Evolutionary conservation across 2,113 vertebrate genomes (phyloP).

Genomic region (Osmerus mordax): DNA sequence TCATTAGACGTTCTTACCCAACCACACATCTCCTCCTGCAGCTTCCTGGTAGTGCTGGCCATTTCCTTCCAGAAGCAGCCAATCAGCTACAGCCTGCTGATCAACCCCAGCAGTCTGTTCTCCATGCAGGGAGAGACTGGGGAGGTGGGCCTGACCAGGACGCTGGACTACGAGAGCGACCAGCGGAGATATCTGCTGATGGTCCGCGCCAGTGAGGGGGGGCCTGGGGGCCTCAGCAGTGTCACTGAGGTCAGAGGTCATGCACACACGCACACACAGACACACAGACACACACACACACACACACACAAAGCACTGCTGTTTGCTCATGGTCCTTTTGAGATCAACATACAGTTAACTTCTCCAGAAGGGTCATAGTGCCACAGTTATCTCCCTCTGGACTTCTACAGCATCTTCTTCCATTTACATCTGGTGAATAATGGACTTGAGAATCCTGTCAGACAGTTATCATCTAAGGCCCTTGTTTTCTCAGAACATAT

Average conservation of each 20-base stretch:
- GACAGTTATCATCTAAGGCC: slow-evolving; percentile 43
- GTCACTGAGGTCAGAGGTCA: slow-evolving; percentile 73
- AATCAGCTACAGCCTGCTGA: slow-evolving; percentile 80
- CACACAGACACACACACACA: neutral
- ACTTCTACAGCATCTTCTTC: neutral
- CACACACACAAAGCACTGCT: neutral
- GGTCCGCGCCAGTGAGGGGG: slow-evolving; percentile 76
- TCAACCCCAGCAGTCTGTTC: slow-evolving; percentile 84
- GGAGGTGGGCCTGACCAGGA: slow-evolving; percentile 75
- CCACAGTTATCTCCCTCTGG: neutral
- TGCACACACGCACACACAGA: neutral
- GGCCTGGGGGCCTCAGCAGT: slow-evolving; percentile 70
- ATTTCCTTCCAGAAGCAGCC: slow-evolving; percentile 82
- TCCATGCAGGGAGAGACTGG: slow-evolving; percentile 73
- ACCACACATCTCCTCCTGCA: slow-evolving; percentile 47
- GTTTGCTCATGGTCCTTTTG: too few relatives aligned
- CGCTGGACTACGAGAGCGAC: slow-evolving; percentile 82
- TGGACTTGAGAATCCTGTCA: slow-evolving; percentile 46
- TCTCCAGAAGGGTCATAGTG: too few relatives aligned
- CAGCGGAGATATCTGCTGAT: slow-evolving; percentile 79
- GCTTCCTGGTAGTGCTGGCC: slow-evolving; percentile 79
- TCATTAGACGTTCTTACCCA: neutral
- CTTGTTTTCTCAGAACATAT: slow-evolving; percentile 20
- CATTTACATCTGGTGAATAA: slow-evolving; percentile 33
- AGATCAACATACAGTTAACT: too few relatives aligned